A percentile compares a stretch with the other conserved stretches of the same genome.
These are phyloP conservation scores for Andricus curvator DNA, from an alignment of 2,888 invertebrate genomes.

Conservation along the genomic window DNA sequence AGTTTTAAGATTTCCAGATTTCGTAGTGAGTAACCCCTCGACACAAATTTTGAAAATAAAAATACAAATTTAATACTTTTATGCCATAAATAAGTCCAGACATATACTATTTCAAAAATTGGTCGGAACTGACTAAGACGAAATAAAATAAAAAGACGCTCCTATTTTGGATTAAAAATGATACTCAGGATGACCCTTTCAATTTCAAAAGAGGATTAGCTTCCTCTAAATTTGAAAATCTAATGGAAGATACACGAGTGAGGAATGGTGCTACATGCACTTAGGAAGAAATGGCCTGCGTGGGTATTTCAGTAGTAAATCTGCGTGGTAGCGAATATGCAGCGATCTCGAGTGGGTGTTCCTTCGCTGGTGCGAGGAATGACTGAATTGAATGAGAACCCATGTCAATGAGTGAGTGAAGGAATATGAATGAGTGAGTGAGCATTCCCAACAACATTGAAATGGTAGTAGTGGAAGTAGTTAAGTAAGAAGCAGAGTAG, in stretches of 20 bases:
- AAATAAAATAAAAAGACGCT: too few species aligned
- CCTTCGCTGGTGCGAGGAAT: not conserved
- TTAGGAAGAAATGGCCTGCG: constrained; percentile 22
- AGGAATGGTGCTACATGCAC: constrained; percentile 28
- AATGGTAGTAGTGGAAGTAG: constrained; percentile 13
- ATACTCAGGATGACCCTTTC: too few species aligned
- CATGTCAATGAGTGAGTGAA: constrained; percentile 58
- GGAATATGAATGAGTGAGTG: constrained; percentile 57
- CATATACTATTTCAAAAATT: too few species aligned
- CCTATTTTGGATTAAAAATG: too few species aligned
- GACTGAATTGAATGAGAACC: constrained; percentile 38
- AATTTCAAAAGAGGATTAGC: too few species aligned
- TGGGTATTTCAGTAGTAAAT: constrained; percentile 36
- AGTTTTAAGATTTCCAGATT: too few species aligned
- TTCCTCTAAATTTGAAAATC: not conserved
- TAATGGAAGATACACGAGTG: not conserved
- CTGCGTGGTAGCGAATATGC: constrained; percentile 27
- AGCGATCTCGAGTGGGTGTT: constrained; percentile 26
- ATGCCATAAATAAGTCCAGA: too few species aligned
- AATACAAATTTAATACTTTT: too few species aligned
- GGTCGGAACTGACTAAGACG: too few species aligned
- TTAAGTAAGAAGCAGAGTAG: constrained; percentile 17
- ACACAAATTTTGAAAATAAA: too few species aligned
- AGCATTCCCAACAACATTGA: constrained; percentile 53
- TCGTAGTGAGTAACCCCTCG: too few species aligned